Conservation (phyloP, 2,113 vertebrate species). For the Heterotilapia buettikoferi region DNA sequence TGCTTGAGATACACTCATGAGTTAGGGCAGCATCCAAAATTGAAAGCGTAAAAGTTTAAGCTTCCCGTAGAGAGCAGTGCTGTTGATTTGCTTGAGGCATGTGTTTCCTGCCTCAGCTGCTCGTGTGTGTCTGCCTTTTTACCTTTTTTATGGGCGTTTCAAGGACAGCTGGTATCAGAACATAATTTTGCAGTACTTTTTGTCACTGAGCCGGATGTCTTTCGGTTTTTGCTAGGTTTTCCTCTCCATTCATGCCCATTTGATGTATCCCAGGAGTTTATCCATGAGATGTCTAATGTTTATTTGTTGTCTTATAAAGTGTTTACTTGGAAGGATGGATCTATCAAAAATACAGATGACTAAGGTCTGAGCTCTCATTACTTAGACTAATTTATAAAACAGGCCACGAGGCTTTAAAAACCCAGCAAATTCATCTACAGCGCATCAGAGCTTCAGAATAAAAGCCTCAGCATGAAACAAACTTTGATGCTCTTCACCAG, state of each 20-base stretch:
- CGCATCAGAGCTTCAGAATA: background rate
- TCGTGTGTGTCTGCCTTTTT: background rate
- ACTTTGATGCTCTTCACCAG: slow-evolving; percentile 13
- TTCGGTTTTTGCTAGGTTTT: background rate
- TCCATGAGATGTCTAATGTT: background rate
- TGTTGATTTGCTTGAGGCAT: background rate
- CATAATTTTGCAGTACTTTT: background rate
- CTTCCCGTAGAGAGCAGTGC: background rate
- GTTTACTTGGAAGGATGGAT: background rate
- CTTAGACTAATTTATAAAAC: background rate
- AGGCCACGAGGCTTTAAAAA: background rate
- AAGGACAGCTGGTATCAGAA: background rate
- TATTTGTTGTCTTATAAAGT: background rate
- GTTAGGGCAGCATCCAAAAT: background rate
- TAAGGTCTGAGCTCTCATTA: background rate
- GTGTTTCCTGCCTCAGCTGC: background rate
- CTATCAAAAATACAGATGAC: background rate
- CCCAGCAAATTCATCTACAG: background rate
- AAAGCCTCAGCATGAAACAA: slow-evolving; percentile 19
- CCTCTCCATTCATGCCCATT: background rate
- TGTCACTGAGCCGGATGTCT: background rate
- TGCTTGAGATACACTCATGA: background rate
- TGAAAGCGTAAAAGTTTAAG: background rate
- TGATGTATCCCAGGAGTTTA: background rate
- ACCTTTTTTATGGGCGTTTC: background rate